phyloP scores from a whole-genome alignment of 1,140 invertebrate genomes.

The Metopolophium dirhodum region DNA sequence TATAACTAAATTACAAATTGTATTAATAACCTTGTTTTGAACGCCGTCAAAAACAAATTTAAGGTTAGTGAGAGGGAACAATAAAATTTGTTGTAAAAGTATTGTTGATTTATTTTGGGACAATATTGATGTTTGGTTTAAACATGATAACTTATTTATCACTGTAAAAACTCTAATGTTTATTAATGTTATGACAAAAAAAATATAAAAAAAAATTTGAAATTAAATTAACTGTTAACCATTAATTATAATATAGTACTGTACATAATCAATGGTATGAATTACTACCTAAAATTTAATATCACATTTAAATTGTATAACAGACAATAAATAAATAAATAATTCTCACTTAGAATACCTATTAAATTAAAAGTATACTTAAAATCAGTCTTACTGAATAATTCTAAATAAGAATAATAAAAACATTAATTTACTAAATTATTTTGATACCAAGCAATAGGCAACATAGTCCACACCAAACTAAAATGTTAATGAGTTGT shows the following conservation, averaged over 20 bases:
- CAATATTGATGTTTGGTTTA: no score
- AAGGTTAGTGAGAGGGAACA: background rate
- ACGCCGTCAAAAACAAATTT: background rate
- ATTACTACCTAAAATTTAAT: background rate
- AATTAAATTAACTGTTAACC: background rate
- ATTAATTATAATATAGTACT: no score
- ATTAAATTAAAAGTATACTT: background rate
- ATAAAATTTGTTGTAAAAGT: background rate
- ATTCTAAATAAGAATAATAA: constrained; percentile 2
- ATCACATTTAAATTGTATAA: constrained; percentile 22
- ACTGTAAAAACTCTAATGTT: background rate
- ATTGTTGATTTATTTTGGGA: background rate
- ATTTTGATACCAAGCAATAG: background rate
- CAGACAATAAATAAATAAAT: background rate
- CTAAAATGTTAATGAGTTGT: constrained; percentile 45
- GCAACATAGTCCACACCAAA: background rate
- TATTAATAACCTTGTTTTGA: background rate
- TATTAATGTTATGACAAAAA: no score
- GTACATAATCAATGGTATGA: background rate
- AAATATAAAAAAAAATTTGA: no score
- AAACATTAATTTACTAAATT: background rate
- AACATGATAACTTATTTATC: no score
- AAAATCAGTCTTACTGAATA: constrained; percentile 42
- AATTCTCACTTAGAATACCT: background rate
- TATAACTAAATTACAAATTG: background rate